Conservation (phyloP, 2,797 vertebrate genomes). For the Stomatorhinus walkeri region DNA sequence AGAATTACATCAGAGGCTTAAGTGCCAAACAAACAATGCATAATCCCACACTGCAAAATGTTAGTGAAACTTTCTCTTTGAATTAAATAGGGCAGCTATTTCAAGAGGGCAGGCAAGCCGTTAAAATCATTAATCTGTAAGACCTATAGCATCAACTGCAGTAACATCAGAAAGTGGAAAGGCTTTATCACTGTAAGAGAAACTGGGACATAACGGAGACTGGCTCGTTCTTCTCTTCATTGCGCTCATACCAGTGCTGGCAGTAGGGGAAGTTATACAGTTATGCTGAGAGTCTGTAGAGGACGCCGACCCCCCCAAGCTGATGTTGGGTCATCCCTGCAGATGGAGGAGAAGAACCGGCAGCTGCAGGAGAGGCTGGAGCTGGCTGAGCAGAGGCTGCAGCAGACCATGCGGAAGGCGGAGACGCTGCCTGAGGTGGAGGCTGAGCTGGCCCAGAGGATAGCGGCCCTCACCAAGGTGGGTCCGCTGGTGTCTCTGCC, state of each 20-base stretch:
- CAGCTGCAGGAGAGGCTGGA: slow-evolving; percentile 95
- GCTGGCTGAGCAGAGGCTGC: slow-evolving; percentile 93
- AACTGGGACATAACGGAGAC: neutral
- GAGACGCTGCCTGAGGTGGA: slow-evolving; percentile 97
- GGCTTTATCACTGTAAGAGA: neutral
- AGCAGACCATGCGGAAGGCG: slow-evolving; percentile 97
- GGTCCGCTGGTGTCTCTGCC: neutral
- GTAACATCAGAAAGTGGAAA: neutral
- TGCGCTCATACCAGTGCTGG: neutral
- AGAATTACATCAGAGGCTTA: neutral
- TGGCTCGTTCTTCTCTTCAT: neutral
- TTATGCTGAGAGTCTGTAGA: neutral
- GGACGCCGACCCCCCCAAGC: neutral
- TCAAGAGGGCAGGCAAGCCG: neutral
- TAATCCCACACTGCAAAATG: neutral
- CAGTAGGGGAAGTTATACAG: neutral
- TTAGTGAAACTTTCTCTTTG: neutral
- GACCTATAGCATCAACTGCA: neutral
- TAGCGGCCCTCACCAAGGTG: slow-evolving; percentile 97
- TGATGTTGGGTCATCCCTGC: slow-evolving; percentile 23
- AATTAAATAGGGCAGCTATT: neutral
- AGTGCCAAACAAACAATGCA: neutral
- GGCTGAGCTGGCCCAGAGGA: slow-evolving; percentile 94
- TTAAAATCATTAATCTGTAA: slow-evolving; percentile 6
- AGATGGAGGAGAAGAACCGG: slow-evolving; percentile 98